A percentile compares a stretch with the other conserved stretches of the same genome.
phyloP scores from a whole-genome alignment of 2,113 vertebrate genomes.

The Orthonyx spaldingii region DNA sequence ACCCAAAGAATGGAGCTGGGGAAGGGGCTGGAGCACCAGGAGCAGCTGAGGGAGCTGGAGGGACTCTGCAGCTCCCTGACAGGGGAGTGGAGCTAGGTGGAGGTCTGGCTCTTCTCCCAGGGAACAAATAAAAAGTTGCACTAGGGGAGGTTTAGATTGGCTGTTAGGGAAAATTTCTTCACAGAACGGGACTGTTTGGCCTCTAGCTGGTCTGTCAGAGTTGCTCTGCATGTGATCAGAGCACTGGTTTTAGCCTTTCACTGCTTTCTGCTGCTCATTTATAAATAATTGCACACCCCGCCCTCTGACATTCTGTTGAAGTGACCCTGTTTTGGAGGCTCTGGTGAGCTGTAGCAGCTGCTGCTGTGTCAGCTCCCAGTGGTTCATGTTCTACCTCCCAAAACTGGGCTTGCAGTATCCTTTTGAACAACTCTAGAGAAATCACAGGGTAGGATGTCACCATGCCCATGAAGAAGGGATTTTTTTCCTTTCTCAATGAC shows the following conservation, averaged over 20 bases:
- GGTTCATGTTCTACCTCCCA: not conserved
- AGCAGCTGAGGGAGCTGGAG: not conserved
- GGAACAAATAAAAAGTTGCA: not conserved
- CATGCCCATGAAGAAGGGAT: fast-evolving
- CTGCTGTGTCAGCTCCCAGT: not conserved
- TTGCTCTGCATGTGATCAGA: fast-evolving
- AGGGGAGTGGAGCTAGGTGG: not conserved
- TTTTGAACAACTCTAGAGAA: not conserved
- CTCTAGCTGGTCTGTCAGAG: not conserved
- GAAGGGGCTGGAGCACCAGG: not conserved
- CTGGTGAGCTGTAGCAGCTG: not conserved
- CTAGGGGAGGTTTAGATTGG: not conserved
- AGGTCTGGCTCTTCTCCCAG: not conserved
- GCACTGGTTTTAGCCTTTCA: not conserved
- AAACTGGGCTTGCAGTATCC: not conserved
- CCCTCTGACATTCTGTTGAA: fast-evolving
- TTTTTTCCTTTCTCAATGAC: not conserved
- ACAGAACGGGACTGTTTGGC: not conserved
- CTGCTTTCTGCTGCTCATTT: not conserved
- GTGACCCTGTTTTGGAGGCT: not conserved
- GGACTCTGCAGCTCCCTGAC: not conserved
- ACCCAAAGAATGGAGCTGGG: not conserved
- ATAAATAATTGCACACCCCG: not conserved
- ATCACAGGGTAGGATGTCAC: not conserved
- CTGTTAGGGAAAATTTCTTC: not conserved